Conservation (phyloP, 1,140 invertebrate species). For the Trigoniulus corallinus region DNA sequence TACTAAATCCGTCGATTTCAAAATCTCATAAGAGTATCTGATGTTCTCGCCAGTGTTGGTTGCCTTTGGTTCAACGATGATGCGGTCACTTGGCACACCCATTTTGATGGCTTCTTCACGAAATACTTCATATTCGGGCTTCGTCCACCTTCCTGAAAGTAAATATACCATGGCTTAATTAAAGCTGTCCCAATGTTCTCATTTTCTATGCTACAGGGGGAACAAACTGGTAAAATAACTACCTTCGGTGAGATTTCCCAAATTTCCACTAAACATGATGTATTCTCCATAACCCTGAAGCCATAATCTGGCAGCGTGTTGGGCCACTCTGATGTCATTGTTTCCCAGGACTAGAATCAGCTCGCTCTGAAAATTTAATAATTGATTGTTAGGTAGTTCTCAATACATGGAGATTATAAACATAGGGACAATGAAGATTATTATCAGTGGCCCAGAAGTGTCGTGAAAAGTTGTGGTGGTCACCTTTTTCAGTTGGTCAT, state of each 20-base stretch:
- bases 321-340: slow-evolving; percentile 6
- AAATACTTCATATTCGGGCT: slow-evolving; percentile 7
- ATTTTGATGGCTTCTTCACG: slow-evolving; percentile 6
- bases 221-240: neutral
- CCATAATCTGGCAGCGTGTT: slow-evolving; percentile 5
- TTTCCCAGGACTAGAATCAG: slow-evolving; percentile 4
- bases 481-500: neutral
- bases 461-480: too few relatives aligned
- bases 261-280: slow-evolving; percentile 2
- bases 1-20: neutral
- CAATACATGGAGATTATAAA: too few relatives aligned
- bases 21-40: slow-evolving; percentile 3
- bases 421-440: too few relatives aligned
- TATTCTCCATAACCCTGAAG: slow-evolving; percentile 2
- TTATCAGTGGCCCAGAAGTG: too few relatives aligned
- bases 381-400: too few relatives aligned
- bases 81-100: slow-evolving; percentile 3
- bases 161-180: too few relatives aligned
- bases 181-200: neutral
- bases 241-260: slow-evolving; percentile 7
- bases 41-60: slow-evolving; percentile 9
- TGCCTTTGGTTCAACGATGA: slow-evolving; percentile 4
- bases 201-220: neutral
- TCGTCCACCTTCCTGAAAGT: slow-evolving; percentile 4
- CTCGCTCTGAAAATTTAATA: slow-evolving; percentile 7